A percentile compares a stretch with the other conserved stretches of the same genome.
Evolutionary conservation across 2,113 vertebrate species (phyloP).

Genomic region (Toxotes jaculatrix): DNA sequence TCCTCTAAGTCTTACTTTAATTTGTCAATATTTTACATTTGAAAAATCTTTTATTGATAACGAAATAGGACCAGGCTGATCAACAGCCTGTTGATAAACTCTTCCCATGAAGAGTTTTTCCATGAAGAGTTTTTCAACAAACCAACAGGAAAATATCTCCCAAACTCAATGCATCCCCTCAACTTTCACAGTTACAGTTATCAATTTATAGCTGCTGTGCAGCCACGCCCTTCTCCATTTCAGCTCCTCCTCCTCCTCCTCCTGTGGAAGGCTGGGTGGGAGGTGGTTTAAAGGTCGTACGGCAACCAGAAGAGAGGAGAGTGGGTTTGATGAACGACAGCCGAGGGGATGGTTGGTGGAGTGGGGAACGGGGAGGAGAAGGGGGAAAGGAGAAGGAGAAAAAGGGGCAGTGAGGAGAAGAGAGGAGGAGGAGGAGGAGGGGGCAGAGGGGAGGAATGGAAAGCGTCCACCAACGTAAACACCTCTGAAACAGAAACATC

Average conservation of each 20-base stretch:
- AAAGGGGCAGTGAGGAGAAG: slow-evolving; percentile 4
- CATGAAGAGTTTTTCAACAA: too few species aligned
- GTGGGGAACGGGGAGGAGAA: neutral
- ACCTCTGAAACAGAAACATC: slow-evolving; percentile 79
- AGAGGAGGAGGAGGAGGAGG: neutral
- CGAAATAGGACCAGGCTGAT: too few species aligned
- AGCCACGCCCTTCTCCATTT: neutral
- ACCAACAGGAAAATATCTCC: neutral
- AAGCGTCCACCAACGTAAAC: slow-evolving; percentile 71
- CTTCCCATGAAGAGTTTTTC: too few species aligned
- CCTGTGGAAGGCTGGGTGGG: neutral
- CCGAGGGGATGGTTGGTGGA: slow-evolving; percentile 19
- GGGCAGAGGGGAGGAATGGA: slow-evolving; percentile 40
- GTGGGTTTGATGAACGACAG: slow-evolving; percentile 32
- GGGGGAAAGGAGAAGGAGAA: slow-evolving; percentile 13
- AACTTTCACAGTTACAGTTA: neutral
- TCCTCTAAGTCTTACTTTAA: too few species aligned
- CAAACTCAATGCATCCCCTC: too few species aligned
- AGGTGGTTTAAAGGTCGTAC: slow-evolving; percentile 58
- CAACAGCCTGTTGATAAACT: too few species aligned
- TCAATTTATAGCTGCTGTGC: neutral
- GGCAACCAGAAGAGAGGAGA: slow-evolving; percentile 4
- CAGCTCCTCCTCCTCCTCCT: neutral
- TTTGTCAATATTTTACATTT: too few species aligned
- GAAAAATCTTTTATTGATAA: too few species aligned